Evolutionary conservation across 2,888 invertebrate species (phyloP).

Genomic region (Parochlus steinenii): DNA sequence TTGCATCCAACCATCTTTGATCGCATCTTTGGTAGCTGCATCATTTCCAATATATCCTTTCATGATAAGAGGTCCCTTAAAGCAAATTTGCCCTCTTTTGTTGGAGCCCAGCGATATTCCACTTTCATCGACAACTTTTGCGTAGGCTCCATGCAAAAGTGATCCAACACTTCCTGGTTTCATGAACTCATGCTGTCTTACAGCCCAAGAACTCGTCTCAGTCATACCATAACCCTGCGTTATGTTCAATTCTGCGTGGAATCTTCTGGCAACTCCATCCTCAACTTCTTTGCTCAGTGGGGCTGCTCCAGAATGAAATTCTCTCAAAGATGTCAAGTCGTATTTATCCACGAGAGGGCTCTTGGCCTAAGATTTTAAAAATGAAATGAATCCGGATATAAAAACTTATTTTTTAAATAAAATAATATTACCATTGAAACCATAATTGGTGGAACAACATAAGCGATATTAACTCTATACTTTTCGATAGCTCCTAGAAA

Average conservation of each 20-base stretch:
- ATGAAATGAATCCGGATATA: too few species aligned
- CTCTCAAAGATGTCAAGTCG: slow-evolving; percentile 46
- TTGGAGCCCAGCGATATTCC: slow-evolving; percentile 38
- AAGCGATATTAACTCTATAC: neutral
- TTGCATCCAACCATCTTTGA: slow-evolving; percentile 57
- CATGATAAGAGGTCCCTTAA: slow-evolving; percentile 56
- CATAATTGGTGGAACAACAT: slow-evolving; percentile 40
- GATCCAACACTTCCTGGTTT: slow-evolving; percentile 41
- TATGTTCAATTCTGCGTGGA: slow-evolving; percentile 2
- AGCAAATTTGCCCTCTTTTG: slow-evolving; percentile 56
- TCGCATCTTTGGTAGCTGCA: slow-evolving; percentile 35
- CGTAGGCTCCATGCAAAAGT: slow-evolving; percentile 40
- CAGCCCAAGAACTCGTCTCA: slow-evolving; percentile 39
- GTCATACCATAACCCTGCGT: slow-evolving; percentile 55
- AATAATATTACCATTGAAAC: too few species aligned
- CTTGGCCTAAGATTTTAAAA: slow-evolving; percentile 63
- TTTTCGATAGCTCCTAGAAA: slow-evolving; percentile 52
- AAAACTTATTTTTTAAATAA: too few species aligned
- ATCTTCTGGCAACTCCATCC: slow-evolving; percentile 21
- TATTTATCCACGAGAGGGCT: slow-evolving; percentile 50
- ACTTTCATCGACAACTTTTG: slow-evolving; percentile 36
- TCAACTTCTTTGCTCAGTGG: slow-evolving; percentile 50
- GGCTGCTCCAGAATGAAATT: slow-evolving; percentile 56
- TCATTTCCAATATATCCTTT: slow-evolving; percentile 56
- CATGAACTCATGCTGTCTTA: neutral